Conservation (phyloP, 2,113 vertebrate genomes). For the Mionectes macconnelli region DNA sequence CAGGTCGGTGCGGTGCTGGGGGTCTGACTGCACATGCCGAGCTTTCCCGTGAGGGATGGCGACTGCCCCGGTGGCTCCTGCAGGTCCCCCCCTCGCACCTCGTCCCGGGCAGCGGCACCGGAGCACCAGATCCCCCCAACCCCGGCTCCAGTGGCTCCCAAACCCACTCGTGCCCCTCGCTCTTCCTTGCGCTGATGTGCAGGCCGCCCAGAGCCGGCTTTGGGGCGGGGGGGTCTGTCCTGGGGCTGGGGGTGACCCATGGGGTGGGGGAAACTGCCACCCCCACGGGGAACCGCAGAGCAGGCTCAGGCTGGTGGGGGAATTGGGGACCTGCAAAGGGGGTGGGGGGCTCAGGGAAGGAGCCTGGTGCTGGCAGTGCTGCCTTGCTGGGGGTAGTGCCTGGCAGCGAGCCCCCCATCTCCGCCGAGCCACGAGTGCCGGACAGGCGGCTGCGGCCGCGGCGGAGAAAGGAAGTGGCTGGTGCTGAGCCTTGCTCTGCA, state of each 20-base stretch:
- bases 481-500: neutral
- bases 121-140: too few relatives aligned
- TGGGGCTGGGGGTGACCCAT: neutral
- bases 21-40: neutral
- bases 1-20: neutral
- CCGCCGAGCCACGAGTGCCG: fast-evolving
- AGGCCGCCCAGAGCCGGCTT: neutral
- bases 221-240: neutral
- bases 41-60: neutral
- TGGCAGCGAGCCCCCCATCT: neutral
- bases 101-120: too few relatives aligned
- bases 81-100: neutral
- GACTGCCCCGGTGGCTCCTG: neutral
- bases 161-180: fast-evolving
- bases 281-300: neutral
- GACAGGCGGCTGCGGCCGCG: neutral
- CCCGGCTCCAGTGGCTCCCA: too few relatives aligned
- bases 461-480: neutral
- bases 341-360: fast-evolving
- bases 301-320: neutral
- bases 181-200: neutral
- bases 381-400: fast-evolving
- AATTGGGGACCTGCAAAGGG: neutral
- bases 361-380: fast-evolving
- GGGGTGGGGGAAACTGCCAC: neutral